These are phyloP conservation scores for Metacarcinus magister DNA, from an alignment of 2,888 invertebrate genomes.

Conservation along the genomic window DNA sequence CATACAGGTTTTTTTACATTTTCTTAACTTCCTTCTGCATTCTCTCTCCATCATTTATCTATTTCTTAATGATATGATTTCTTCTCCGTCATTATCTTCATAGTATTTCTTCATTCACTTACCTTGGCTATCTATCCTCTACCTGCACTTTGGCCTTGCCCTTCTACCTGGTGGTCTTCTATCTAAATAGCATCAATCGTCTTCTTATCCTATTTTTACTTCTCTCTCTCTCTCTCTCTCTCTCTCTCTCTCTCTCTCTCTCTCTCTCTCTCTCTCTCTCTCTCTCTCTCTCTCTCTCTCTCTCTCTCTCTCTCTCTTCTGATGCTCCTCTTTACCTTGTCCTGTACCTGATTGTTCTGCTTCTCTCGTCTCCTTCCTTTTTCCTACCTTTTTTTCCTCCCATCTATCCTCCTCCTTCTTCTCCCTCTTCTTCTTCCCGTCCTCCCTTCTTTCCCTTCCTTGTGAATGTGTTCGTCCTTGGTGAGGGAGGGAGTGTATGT, in stretches of 20 bases:
- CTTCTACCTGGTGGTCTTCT: not conserved
- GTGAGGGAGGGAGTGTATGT: not conserved
- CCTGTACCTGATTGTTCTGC: not conserved
- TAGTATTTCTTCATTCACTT: too few relatives aligned
- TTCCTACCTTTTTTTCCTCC: not conserved
- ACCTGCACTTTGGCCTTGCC: not conserved
- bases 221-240: conserved; percentile 31
- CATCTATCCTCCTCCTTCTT: not conserved
- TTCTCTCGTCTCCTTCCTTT: not conserved
- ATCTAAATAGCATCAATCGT: not conserved
- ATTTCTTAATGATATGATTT: too few relatives aligned
- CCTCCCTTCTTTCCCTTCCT: not conserved
- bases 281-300: not conserved
- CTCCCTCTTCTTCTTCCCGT: not conserved
- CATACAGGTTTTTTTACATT: too few relatives aligned
- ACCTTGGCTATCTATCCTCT: not conserved
- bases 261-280: not conserved
- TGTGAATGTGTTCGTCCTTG: not conserved
- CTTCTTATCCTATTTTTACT: not conserved
- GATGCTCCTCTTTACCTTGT: not conserved
- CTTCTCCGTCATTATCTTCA: too few relatives aligned
- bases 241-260: not conserved
- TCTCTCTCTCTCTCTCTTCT: not conserved
- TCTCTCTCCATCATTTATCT: too few relatives aligned
- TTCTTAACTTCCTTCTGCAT: too few relatives aligned